Evolutionary conservation across 2,797 vertebrate genomes (phyloP).

Genomic region (Parambassis ranga): DNA sequence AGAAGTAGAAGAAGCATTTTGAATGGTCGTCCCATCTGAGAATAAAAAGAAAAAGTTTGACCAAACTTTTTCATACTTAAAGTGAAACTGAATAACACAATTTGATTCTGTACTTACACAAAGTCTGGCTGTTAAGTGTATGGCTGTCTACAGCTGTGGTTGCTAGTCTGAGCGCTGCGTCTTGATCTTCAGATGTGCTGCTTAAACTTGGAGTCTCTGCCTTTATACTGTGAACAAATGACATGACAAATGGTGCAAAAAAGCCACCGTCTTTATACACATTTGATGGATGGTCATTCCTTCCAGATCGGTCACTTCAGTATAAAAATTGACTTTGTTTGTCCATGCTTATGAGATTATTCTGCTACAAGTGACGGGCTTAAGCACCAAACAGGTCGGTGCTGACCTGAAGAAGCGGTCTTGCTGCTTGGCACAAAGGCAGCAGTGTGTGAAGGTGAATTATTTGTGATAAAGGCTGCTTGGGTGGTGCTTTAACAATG

Average conservation of each 20-base stretch:
- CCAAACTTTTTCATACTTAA: not conserved
- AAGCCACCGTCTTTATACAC: not conserved
- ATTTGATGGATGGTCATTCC: constrained; percentile 12
- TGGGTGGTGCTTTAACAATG: not conserved
- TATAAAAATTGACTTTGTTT: not conserved
- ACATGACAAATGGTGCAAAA: not conserved
- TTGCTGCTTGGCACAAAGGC: constrained; percentile 14
- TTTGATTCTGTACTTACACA: constrained; percentile 23
- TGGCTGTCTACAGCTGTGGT: not conserved
- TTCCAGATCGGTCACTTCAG: not conserved
- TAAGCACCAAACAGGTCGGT: constrained; percentile 27
- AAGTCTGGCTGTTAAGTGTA: not conserved
- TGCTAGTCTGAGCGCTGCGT: no score
- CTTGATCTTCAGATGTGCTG: not conserved
- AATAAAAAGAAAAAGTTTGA: not conserved
- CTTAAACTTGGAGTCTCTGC: not conserved
- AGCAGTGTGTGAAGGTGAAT: constrained; percentile 9
- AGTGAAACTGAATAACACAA: not conserved
- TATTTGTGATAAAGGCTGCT: not conserved
- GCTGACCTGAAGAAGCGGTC: constrained; percentile 1
- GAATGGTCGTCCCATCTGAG: constrained; percentile 2
- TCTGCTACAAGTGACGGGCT: not conserved
- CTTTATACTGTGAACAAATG: constrained; percentile 31
- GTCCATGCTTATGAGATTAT: not conserved
- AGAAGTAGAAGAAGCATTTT: constrained; percentile 41